Evolutionary conservation across 1,140 invertebrate species (phyloP).

Genomic region (Pachypeltis micranthus): DNA sequence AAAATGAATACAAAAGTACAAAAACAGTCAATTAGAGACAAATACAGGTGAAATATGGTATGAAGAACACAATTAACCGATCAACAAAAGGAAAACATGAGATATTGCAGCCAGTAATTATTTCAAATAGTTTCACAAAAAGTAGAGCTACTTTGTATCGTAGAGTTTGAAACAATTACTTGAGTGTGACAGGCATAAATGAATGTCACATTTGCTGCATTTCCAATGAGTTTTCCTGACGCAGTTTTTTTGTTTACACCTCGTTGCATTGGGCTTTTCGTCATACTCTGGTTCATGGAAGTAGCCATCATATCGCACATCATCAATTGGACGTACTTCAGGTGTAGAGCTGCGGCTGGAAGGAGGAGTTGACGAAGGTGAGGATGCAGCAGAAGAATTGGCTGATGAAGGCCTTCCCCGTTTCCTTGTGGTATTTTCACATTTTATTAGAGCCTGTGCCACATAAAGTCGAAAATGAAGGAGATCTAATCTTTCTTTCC

Average conservation of each 20-base stretch:
- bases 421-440: neutral
- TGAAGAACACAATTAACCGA: no score
- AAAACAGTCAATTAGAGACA: no score
- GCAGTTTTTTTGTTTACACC: neutral
- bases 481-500: neutral
- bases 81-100: no score
- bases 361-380: neutral
- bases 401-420: conserved; percentile 3
- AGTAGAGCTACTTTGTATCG: no score
- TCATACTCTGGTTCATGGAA: neutral
- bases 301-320: neutral
- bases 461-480: neutral
- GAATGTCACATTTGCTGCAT: neutral
- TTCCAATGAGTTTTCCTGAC: neutral
- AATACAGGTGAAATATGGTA: no score
- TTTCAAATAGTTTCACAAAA: no score
- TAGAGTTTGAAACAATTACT: neutral
- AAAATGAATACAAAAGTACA: no score
- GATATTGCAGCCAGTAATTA: no score
- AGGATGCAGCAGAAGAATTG: neutral
- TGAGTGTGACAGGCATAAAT: neutral
- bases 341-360: neutral
- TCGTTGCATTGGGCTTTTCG: neutral
- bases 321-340: neutral
- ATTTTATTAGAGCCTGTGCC: neutral